Base-by-base conservation (phyloP, 2,888 invertebrate species). In the Zhuqinia jingwanae region DNA sequence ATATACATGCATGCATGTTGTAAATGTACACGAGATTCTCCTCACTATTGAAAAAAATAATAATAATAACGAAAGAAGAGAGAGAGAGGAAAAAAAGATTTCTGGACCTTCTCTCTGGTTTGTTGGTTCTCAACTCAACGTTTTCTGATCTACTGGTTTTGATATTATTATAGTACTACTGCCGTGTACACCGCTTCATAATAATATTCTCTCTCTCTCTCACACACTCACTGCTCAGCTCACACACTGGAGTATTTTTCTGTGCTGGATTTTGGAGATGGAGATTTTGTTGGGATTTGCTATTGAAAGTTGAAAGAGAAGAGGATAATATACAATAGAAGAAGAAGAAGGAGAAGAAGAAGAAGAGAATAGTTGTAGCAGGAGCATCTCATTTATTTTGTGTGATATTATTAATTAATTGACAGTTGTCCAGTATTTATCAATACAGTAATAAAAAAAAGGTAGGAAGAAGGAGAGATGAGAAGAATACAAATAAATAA, bases 331-430 rank as follows among this genome's bases (percentile, higher is more conserved):
- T n/a, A n/a, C n/a, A n/a, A n/a, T n/a, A 68, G 63, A 36, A 36
- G 63, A 8, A 65, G 22, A 2, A 77, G 75, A 17, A 63, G 63
- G 1, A 65, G 70, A 45, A 58, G n/a, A 79, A n/a, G n/a, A n/a
- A n/a, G n/a, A n/a, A n/a, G n/a, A n/a, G n/a, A n/a, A n/a, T n/a
- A n/a, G n/a, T n/a, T n/a, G n/a, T n/a, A n/a, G n/a, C n/a, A n/a
- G n/a, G 11, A 20, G 83, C 83, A 84, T 84, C 77, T 84, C 83
- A 84, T 84, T 84, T 84, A 77, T 53, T n/a, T n/a, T 84, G 83
- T 84, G 83, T 84, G 83, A 84, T 84, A 82, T n/a, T n/a, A n/a
- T 82, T 82, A 84, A 84, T 84, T 84, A 84, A 77, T 84, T 84
- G 83, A 84, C 76, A 84, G 83, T 84, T 84, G 77, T 84, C 83